Base-by-base conservation (phyloP, 2,797 vertebrate species). In the Astyanax mexicanus region DNA sequence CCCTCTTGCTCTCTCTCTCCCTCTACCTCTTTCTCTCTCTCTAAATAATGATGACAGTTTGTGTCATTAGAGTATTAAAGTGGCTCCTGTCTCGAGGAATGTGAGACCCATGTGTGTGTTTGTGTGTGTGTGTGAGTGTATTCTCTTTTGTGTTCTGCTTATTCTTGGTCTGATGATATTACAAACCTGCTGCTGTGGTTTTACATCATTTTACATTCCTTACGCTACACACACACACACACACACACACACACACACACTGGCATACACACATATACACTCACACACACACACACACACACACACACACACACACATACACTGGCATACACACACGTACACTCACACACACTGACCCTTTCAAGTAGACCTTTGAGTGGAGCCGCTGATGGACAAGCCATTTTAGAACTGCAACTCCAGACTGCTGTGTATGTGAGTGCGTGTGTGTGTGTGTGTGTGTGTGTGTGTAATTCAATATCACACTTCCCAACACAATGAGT, bases 81-180 rank as follows among this genome's bases (percentile, higher is more conserved):
- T 80, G 78, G 81, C 78, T 83, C 81, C 81, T 80, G 81, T 73
- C 78, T 80, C 67, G 61, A 75, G 78, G 78, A 80, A 80, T 69
- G 71, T 74, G 74, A 74, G 67, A 40, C 55, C 69, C 55, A 51
- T 60, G 13, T 68, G 25, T 69, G n/a, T n/a, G n/a, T n/a, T n/a
- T n/a, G n/a, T n/a, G n/a, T n/a, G n/a, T n/a, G n/a, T n/a, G n/a
- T n/a, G n/a, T n/a, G n/a, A n/a, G n/a, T n/a, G n/a, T n/a, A n/a
- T n/a, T n/a, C n/a, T n/a, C 74, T 62, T 76, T 68, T 69, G 37
- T 76, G 54, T 42, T 6, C n/a, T n/a, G 25, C 45, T 68, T 62
- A 69, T 76, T 69, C 57, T 62, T 62, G 70, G 45, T 61, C 45
- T 76, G 74, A 69, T 77, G 74, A 77, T 73, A 73, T 80, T 76